Base-by-base conservation (phyloP, 1,140 invertebrate species). In the Lepidotrigona ventralis region DNA sequence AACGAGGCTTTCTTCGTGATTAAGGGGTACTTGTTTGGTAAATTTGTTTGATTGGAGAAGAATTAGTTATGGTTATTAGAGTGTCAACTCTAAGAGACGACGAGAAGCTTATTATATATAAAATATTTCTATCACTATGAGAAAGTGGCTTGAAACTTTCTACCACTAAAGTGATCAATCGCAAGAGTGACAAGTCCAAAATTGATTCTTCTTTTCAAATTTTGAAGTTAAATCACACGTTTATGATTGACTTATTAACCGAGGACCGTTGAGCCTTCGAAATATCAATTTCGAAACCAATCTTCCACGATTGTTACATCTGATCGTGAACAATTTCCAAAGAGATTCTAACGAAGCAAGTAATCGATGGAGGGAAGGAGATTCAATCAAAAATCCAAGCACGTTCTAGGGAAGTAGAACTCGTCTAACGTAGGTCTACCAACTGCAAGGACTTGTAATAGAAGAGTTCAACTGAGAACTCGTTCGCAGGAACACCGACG, bases 401-500 rank as follows among this genome's bases (percentile, higher is more conserved):
- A 8, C 15, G 33, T 12, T 17, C 0, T 1, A n/a, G 1, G 68
- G 21, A 70, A n/a, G 23, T 17, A 2, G 14, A 71, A 46, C 23
- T 0, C 2, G 69, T 70, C 46, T 23, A 70, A 53, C 6, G 51
- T 53, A 26, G 15, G 39, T 15, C n/a, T 46, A 23, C 21, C 26
- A 33, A 21, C 3, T 46, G 0, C 19, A 73, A 56, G 53, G 53
- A 73, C 19, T 53, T 12, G 11, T 11, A 11, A 69, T 12, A 9
- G 26, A 33, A 54, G 26, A 73, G 51, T 58, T n/a, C 21, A 58
- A 74, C 54, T n/a, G 72, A 74, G 72, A n/a, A 39, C 73, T 76
- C 58, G 73, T 74, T 74, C 39, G n/a, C 72, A 76, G 46, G 26
- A 76, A 14, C 33, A 29, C 39, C 12, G 8, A 46, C 39, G n/a